Evolutionary conservation across 2,113 vertebrate genomes (phyloP).

Genomic region (Girardinichthys multiradiatus): DNA sequence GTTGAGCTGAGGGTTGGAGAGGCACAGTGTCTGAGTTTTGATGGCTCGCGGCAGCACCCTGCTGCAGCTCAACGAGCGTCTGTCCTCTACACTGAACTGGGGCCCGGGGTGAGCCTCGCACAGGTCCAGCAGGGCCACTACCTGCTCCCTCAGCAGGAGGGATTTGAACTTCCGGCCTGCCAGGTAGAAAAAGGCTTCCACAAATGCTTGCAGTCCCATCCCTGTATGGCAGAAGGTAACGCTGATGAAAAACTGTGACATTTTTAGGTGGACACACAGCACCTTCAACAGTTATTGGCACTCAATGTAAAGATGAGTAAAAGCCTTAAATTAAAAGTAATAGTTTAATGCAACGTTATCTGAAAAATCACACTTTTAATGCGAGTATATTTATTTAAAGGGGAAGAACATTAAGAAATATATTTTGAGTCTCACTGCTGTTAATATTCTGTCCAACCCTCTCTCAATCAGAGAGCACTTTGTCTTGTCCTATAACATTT

Average conservation of each 20-base stretch:
- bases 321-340: too few species aligned
- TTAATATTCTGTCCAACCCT: too few species aligned
- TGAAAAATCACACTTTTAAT: too few species aligned
- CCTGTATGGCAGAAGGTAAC: slow-evolving; percentile 73
- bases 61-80: slow-evolving; percentile 79
- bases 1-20: slow-evolving; percentile 38
- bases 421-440: too few species aligned
- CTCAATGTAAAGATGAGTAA: not conserved
- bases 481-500: too few species aligned
- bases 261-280: not conserved
- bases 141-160: slow-evolving; percentile 82
- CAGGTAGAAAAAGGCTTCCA: slow-evolving; percentile 91
- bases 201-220: slow-evolving; percentile 93
- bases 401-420: too few species aligned
- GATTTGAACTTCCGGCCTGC: slow-evolving; percentile 89
- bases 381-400: too few species aligned
- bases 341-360: too few species aligned
- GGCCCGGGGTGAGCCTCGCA: slow-evolving; percentile 87
- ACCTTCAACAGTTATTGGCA: not conserved
- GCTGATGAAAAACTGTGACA: not conserved
- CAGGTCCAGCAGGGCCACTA: slow-evolving; percentile 81
- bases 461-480: too few species aligned
- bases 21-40: slow-evolving; percentile 29
- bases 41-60: slow-evolving; percentile 31
- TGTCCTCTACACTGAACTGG: slow-evolving; percentile 69